These are phyloP conservation scores for Acanthaster planci DNA, from an alignment of 35 echinoderm and acorn worm genomes.

Conservation along the genomic window DNA sequence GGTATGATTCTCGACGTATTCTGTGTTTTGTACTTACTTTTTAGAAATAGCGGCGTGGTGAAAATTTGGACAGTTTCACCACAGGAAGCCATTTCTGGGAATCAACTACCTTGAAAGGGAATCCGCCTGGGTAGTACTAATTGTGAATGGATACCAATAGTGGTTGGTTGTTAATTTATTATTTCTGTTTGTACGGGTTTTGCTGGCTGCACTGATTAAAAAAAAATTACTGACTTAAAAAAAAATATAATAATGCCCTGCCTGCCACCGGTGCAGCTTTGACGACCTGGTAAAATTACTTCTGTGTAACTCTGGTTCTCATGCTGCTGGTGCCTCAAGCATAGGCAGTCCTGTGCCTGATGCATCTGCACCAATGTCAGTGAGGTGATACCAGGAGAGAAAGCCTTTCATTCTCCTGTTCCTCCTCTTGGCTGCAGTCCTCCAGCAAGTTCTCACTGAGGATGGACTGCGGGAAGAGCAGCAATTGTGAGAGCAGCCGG, in stretches of 20 bases:
- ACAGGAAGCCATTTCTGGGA: background rate
- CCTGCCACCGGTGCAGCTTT: no score
- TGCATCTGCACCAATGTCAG: no score
- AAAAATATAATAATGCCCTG: no score
- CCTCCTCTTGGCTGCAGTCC: conserved; percentile 32
- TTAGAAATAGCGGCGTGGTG: background rate
- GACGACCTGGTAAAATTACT: no score
- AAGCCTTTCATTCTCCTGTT: background rate
- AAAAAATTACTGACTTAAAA: no score
- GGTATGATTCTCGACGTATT: conserved; percentile 36
- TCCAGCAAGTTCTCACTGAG: conserved; percentile 44
- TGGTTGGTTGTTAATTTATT: no score
- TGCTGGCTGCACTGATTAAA: no score
- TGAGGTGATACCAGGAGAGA: no score
- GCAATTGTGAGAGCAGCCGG: conserved; percentile 61
- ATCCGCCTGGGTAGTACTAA: background rate
- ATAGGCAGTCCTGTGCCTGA: no score
- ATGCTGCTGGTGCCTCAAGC: no score
- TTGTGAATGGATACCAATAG: background rate
- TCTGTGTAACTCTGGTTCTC: no score
- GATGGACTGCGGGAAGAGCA: conserved; percentile 64
- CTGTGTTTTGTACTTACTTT: background rate
- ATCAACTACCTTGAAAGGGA: background rate
- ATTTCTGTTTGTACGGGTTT: no score
- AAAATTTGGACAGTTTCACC: background rate